Percentiles rank a stretch among this genome's conserved stretches.
Conservation (phyloP, 35 echinoderm and acorn worm species). For the Strongylocentrotus purpuratus region DNA sequence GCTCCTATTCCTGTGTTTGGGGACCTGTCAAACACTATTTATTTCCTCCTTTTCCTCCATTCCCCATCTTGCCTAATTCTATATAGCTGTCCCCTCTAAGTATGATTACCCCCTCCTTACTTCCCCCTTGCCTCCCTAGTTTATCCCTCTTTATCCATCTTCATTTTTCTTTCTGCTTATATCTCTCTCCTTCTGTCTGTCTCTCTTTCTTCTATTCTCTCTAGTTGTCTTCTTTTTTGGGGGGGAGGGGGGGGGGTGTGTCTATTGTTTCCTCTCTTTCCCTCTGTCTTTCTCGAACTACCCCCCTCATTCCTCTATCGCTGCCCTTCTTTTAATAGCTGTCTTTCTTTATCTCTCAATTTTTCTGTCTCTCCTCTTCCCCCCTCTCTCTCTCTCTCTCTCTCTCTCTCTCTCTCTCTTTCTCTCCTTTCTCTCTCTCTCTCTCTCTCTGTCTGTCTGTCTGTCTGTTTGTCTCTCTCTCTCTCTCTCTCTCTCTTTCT, state of each 20-base stretch:
- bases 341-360: neutral
- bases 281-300: neutral
- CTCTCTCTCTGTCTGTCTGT: neutral
- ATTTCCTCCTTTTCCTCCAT: slow-evolving; percentile 10
- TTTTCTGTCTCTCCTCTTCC: neutral
- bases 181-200: neutral
- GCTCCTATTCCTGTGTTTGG: neutral
- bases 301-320: neutral
- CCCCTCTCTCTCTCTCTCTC: neutral
- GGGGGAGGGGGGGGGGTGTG: too few species aligned
- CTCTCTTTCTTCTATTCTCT: neutral
- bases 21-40: slow-evolving; percentile 10
- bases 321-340: neutral
- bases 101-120: neutral
- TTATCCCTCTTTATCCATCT: neutral
- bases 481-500: neutral
- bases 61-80: neutral
- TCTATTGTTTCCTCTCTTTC: neutral
- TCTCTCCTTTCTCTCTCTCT: neutral
- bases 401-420: neutral
- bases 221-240: neutral
- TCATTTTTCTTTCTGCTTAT: neutral
- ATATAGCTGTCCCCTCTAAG: slow-evolving; percentile 6
- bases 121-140: neutral
- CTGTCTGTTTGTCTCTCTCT: neutral